Evolutionary conservation across 2,797 vertebrate species (phyloP), one percentile per base, ranked within the genome.

Genomic region (Syngnathus acus): DNA sequence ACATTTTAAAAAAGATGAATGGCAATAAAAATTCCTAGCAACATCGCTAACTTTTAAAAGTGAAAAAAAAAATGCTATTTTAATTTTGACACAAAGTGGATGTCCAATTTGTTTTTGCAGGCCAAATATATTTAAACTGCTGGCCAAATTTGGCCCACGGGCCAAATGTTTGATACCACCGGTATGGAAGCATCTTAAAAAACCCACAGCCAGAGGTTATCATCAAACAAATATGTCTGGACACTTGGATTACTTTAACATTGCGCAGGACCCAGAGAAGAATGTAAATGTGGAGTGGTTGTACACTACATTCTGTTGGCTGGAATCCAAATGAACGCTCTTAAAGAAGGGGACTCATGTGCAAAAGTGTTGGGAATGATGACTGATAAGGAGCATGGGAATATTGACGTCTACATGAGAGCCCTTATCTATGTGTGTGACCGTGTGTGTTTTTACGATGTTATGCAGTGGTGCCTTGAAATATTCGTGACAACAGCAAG

Each of bases 361-460:
- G n/a, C 65, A 69, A 74, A 74, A 65, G 86, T 72, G 76, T 80
- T 82, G 81, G 83, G 81, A 87, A 82, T 63, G 72, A 71, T 50
- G 13, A 57, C 32, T 78, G 80, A 82, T 79, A 74, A 40, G 60
- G 68, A 62, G 26, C 70, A 69, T 72, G 58, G 67, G 59, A 62
- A 45, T 16, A 45, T 51, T 10, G 50, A 51, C n/a, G 10, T 57
- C 13, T 16, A 17, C 14, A 16, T 3, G 19, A 9, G 17, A 7
- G 6, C 37, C 9, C 21, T 26, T 26, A 45, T 45, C 42, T 62
- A 2, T 6, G 38, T 48, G 40, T 65, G 43, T 65, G 47, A 32
- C 26, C 59, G 4, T 42, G 23, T 54, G 63, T 67, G 61, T 58
- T 45, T 37, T 42, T n/a, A 23, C 7, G 17, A 9, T n/a, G n/a